These are phyloP conservation scores for Habroteleia sp. DNA, from an alignment of 2,888 invertebrate genomes.

Conservation along the genomic window DNA sequence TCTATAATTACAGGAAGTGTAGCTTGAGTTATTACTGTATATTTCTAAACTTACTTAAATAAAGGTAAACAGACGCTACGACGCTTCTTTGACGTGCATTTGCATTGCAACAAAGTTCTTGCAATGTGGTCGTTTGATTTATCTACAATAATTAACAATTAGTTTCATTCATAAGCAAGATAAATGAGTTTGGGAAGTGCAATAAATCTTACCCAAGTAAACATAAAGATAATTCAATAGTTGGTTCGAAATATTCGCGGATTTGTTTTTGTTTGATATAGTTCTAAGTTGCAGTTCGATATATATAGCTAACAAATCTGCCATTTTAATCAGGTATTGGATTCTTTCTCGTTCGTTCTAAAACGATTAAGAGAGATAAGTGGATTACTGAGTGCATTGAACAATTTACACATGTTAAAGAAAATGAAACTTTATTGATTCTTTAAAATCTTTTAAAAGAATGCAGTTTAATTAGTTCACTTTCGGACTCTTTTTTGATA, in stretches of 20 bases:
- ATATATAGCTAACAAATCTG: constrained; percentile 78
- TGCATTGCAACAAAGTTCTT: constrained; percentile 73
- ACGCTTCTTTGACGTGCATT: constrained; percentile 69
- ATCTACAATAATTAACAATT: no score
- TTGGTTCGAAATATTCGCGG: constrained; percentile 68
- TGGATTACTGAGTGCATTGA: no score
- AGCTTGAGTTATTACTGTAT: no score
- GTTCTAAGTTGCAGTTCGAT: constrained; percentile 79
- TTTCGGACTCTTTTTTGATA: no score
- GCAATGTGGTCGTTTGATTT: constrained; percentile 77
- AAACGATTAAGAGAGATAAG: no score
- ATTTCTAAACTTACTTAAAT: constrained; percentile 73
- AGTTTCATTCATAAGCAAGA: no score
- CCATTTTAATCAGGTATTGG: constrained; percentile 79
- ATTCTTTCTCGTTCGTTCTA: constrained; percentile 75
- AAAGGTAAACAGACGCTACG: constrained; percentile 72
- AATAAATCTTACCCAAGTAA: constrained; percentile 76
- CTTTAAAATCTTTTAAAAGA: no score
- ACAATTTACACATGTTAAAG: no score
- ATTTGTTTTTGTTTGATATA: constrained; percentile 66
- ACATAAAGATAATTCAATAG: constrained; percentile 72
- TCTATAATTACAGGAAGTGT: no score
- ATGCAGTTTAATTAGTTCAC: no score
- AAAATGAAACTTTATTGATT: no score
- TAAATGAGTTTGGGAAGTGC: no score